phyloP scores from a whole-genome alignment of 2,888 invertebrate genomes.

The Lutraria lutraria region DNA sequence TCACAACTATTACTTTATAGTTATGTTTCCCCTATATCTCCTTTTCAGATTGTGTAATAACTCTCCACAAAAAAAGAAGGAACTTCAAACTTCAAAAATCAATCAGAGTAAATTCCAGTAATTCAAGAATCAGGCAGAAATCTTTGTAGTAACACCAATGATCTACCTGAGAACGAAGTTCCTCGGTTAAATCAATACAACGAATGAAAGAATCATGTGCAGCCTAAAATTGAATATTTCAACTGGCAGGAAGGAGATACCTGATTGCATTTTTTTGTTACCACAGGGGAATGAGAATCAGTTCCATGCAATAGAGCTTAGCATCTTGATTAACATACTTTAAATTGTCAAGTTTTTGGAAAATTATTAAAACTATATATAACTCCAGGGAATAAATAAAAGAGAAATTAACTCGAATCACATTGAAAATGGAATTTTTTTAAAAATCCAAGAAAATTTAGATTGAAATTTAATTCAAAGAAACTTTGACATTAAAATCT shows the following conservation, averaged over 20 bases:
- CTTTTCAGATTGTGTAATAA: slow-evolving; percentile 2
- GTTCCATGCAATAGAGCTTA: neutral
- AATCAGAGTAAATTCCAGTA: slow-evolving; percentile 9
- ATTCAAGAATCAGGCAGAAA: neutral
- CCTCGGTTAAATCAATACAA: slow-evolving; percentile 8
- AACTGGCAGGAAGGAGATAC: slow-evolving; percentile 15
- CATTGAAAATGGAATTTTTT: neutral
- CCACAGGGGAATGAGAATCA: slow-evolving; percentile 22
- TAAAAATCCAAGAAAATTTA: neutral
- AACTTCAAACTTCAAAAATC: neutral
- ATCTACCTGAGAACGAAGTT: slow-evolving; percentile 6
- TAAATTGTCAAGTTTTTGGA: slow-evolving; percentile 10
- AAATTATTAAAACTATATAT: neutral
- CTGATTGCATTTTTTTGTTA: slow-evolving; percentile 9
- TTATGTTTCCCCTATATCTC: neutral
- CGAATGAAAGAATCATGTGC: slow-evolving; percentile 19
- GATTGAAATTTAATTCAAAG: too few relatives aligned
- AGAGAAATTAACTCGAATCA: neutral
- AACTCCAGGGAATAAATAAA: neutral
- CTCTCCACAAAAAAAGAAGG: neutral
- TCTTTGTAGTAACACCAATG: neutral
- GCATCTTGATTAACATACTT: neutral
- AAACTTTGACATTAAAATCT: too few relatives aligned
- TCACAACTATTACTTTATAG: neutral
- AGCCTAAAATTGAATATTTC: slow-evolving; percentile 16